Base-by-base conservation (phyloP, 2,888 invertebrate genomes). In the Margaritifera margaritifera region DNA sequence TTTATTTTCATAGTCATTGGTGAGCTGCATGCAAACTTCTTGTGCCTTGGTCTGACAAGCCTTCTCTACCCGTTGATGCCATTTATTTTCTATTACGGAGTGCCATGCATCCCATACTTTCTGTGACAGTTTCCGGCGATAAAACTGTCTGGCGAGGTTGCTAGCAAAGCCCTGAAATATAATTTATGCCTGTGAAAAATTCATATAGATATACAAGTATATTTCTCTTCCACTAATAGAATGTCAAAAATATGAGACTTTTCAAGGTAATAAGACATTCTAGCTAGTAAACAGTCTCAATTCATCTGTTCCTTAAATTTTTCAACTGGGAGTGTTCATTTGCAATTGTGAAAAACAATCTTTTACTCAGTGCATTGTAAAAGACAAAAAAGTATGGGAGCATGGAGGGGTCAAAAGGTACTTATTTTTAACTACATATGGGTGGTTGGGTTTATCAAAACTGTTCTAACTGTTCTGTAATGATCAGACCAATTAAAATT, bases 21-120 rank as follows among this genome's bases (percentile, higher is more conserved):
- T 87, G 42, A 89, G 81, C n/a, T 81, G 78, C 69, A 83, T 72
- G 68, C 89, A 89, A 59, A 89, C 84, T 77, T 87, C 87, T 77
- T 88, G 86, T 0, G 89, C 89, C 72, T 89, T 88, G 31, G 80
- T 76, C 77, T 90, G 88, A 75, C 89, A 89, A 0, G 87, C 86
- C 63, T 84, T 85, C 77, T 89, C 87, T n/a, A 88, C 84, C 8
- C 87, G 76, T 24, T 79, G 68, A 19, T 82, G 70, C 88, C 89
- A 89, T 58, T 82, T 83, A 8, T 74, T 77, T 69, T 86, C 86
- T 6, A 89, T 81, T 19, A 86, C 68, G 0, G 82, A 81, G 69
- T 87, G 88, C 89, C 89, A 89, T 6, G 80, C 81, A 11, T 76
- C 80, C 82, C 85, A 83, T 1, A 82, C 82, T 27, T 81, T 86